Evolutionary conservation across 2,113 vertebrate genomes (phyloP).

Genomic region (Cynocephalus volans): DNA sequence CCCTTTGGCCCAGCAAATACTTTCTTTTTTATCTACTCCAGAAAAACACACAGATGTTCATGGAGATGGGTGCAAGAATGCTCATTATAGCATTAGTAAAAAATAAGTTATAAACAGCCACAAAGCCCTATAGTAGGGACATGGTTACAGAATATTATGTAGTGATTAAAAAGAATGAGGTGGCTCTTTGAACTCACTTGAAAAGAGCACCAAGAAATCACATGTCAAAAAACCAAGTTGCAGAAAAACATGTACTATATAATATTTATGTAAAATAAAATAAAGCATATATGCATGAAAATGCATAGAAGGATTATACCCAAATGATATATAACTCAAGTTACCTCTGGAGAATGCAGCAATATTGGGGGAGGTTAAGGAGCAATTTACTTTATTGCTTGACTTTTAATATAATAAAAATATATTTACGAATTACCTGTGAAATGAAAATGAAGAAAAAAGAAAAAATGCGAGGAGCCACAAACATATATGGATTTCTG

Average conservation of each 20-base stretch:
- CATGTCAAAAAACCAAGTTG: background rate
- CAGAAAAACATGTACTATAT: background rate
- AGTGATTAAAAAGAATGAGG: background rate
- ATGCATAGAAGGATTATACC: background rate
- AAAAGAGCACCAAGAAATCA: background rate
- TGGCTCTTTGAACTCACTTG: background rate
- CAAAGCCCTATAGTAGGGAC: background rate
- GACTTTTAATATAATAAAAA: constrained; percentile 27
- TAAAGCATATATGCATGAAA: background rate
- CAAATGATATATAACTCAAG: background rate
- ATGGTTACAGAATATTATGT: background rate
- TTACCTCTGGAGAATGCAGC: background rate
- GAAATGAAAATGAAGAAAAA: constrained; percentile 33
- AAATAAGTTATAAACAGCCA: background rate
- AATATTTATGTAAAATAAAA: background rate
- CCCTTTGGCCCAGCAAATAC: background rate
- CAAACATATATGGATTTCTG: background rate
- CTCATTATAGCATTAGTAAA: background rate
- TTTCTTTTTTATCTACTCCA: background rate
- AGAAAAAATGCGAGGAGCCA: background rate
- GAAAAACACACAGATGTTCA: background rate
- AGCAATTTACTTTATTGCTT: background rate
- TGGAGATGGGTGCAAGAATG: background rate
- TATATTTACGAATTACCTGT: background rate
- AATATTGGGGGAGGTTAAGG: background rate